A percentile compares a stretch with the other conserved stretches of the same genome.
phyloP scores from a whole-genome alignment of 2,797 vertebrate genomes.

The Fringilla coelebs region DNA sequence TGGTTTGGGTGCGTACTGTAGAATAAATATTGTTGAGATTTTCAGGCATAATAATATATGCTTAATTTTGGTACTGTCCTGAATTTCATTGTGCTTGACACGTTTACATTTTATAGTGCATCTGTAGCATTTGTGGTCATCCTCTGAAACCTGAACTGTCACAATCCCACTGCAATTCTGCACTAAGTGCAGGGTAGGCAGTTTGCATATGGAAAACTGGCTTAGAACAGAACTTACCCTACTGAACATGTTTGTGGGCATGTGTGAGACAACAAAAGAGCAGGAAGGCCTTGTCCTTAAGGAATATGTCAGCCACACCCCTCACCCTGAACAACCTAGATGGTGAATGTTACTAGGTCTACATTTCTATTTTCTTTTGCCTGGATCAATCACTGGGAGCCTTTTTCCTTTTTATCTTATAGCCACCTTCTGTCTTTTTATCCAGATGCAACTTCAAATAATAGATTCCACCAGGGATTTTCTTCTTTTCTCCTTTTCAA shows the following conservation, averaged over 20 bases:
- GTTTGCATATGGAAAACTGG: background rate
- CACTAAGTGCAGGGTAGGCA: background rate
- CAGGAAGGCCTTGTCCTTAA: background rate
- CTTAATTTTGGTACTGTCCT: background rate
- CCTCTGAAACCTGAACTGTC: background rate
- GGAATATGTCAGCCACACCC: background rate
- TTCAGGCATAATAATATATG: background rate
- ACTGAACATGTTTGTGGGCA: background rate
- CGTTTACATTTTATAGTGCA: background rate
- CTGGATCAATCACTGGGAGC: background rate
- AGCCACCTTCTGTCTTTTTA: background rate
- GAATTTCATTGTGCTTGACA: background rate
- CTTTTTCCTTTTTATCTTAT: background rate
- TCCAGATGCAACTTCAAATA: constrained; percentile 17
- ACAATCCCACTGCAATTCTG: background rate
- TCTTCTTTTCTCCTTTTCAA: background rate
- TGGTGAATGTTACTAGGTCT: background rate
- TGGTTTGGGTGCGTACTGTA: too few relatives aligned
- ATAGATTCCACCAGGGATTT: background rate
- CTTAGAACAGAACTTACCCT: background rate
- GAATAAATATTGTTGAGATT: background rate
- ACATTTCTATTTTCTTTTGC: background rate
- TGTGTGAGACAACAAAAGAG: background rate
- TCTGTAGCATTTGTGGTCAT: background rate
- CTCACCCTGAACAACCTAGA: background rate